phyloP scores from a whole-genome alignment of 2,888 invertebrate species.

The Amblyteles armatorius region DNA sequence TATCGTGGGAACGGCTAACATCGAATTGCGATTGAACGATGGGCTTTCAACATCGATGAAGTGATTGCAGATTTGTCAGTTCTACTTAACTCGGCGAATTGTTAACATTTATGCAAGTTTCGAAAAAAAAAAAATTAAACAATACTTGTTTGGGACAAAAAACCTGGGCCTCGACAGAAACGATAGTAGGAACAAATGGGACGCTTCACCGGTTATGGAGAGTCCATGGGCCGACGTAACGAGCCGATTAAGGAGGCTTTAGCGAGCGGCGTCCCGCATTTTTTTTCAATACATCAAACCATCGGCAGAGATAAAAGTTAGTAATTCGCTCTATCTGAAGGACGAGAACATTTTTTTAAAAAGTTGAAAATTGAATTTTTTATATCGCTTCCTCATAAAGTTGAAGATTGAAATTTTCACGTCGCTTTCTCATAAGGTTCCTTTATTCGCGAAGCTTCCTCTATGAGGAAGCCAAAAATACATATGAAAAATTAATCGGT shows the following conservation, averaged over 20 bases:
- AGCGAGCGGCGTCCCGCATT: neutral
- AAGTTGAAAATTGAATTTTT: too few relatives aligned
- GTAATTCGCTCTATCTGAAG: neutral
- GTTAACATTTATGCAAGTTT: neutral
- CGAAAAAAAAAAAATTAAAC: neutral
- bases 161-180: slow-evolving; percentile 12
- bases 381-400: too few relatives aligned
- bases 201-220: slow-evolving; percentile 22
- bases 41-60: slow-evolving; percentile 11
- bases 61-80: neutral
- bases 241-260: slow-evolving; percentile 15
- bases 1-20: neutral
- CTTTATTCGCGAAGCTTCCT: too few relatives aligned
- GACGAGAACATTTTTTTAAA: neutral
- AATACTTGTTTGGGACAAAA: slow-evolving; percentile 11
- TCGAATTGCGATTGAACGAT: slow-evolving; percentile 4
- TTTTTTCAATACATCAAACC: neutral
- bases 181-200: slow-evolving; percentile 53
- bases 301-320: neutral
- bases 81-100: neutral
- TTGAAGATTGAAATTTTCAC: too few relatives aligned
- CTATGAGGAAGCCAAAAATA: too few relatives aligned
- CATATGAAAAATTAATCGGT: neutral
- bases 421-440: too few relatives aligned
- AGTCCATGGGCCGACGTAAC: slow-evolving; percentile 15